Conservation (phyloP, 2,797 vertebrate species). For the Falco naumanni region DNA sequence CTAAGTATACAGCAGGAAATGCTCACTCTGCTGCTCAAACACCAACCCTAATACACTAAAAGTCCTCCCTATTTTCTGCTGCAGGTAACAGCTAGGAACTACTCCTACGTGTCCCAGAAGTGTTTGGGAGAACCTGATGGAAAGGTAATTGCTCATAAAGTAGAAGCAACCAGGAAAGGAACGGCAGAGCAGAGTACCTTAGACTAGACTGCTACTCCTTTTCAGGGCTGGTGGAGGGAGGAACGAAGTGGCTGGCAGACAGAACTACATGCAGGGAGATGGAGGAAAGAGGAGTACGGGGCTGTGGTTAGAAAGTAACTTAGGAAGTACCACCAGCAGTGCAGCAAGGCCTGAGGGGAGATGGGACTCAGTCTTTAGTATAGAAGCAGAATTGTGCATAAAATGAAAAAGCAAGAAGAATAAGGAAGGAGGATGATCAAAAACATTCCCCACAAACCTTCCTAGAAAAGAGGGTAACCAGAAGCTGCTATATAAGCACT, state of each 20-base stretch:
- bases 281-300: neutral
- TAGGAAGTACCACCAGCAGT: neutral
- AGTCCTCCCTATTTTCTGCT: neutral
- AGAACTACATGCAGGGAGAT: neutral
- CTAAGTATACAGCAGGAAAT: neutral
- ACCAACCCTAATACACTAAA: neutral
- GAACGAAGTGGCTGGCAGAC: neutral
- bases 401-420: neutral
- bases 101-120: neutral
- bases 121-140: neutral
- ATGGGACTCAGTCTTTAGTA: neutral
- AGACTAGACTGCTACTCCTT: neutral
- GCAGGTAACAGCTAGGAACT: neutral
- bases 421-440: neutral
- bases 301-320: neutral
- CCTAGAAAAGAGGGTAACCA: neutral
- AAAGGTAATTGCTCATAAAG: neutral
- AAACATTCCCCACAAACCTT: neutral
- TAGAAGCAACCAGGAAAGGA: neutral
- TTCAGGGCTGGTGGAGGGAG: neutral
- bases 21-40: neutral
- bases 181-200: neutral
- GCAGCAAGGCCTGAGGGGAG: neutral
- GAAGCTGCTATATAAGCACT: neutral
- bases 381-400: neutral